These are phyloP conservation scores for Seriola aureovittata DNA, from an alignment of 2,113 vertebrate species.

Conservation along the genomic window DNA sequence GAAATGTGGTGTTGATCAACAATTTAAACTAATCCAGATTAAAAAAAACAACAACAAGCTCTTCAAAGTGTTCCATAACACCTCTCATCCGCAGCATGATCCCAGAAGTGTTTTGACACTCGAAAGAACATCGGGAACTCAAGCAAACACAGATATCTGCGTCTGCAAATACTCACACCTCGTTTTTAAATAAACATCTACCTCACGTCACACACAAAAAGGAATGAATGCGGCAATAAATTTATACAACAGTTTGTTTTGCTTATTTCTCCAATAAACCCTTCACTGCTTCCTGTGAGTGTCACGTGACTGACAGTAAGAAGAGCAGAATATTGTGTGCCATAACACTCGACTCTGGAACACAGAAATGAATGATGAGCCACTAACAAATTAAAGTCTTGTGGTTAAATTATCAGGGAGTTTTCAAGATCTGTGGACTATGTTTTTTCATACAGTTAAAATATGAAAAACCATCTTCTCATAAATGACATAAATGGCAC, in stretches of 20 bases:
- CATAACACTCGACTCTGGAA: conserved; percentile 15
- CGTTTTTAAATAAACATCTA: conserved; percentile 4
- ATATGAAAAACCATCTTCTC: background rate
- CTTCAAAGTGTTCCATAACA: background rate
- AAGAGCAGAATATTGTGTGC: conserved; percentile 2
- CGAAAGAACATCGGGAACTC: background rate
- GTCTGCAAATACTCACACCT: conserved; percentile 38
- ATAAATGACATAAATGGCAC: background rate
- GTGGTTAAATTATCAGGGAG: no score
- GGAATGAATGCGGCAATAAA: background rate
- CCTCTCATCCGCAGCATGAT: background rate
- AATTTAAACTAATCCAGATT: background rate
- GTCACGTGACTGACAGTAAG: conserved; percentile 25
- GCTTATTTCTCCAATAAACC: conserved; percentile 11
- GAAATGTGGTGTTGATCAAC: background rate
- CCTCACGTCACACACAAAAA: background rate
- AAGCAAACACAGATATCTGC: background rate
- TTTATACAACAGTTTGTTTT: background rate
- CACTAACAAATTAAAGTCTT: background rate
- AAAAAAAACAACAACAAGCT: background rate
- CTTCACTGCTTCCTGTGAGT: background rate
- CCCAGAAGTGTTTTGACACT: conserved; percentile 1
- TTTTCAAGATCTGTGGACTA: background rate
- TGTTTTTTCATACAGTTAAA: background rate
- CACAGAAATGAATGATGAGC: conserved; percentile 8